phyloP scores from a whole-genome alignment of 2,113 vertebrate genomes.

The Geococcyx californianus region DNA sequence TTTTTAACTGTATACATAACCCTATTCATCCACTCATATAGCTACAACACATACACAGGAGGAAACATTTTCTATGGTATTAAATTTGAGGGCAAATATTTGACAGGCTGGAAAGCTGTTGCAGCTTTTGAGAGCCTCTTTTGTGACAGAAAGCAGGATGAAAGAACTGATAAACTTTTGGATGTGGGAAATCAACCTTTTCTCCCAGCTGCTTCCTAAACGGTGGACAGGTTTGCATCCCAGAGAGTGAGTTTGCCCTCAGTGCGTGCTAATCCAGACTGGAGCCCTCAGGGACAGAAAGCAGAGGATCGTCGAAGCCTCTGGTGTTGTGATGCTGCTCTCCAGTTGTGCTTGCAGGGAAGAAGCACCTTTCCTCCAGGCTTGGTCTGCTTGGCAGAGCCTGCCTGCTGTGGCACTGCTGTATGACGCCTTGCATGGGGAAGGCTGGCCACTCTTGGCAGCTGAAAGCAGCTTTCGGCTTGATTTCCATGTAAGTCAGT shows the following conservation, averaged over 20 bases:
- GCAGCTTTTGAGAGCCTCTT: neutral
- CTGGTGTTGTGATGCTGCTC: accelerated
- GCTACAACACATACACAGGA: accelerated
- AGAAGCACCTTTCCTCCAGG: accelerated
- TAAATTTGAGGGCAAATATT: neutral
- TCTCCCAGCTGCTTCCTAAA: neutral
- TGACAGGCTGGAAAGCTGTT: neutral
- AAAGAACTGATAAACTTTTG: neutral
- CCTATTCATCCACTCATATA: neutral
- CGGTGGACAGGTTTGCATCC: neutral
- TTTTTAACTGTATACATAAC: neutral
- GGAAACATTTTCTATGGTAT: neutral
- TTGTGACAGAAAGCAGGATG: neutral
- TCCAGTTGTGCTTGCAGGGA: neutral
- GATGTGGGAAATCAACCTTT: neutral
- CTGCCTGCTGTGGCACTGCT: neutral
- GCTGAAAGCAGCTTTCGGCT: neutral
- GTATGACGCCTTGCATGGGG: accelerated
- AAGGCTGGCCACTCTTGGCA: accelerated
- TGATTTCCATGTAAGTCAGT: neutral
- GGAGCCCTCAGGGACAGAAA: neutral
- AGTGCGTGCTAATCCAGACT: neutral
- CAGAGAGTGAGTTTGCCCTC: neutral
- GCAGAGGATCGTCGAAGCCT: neutral
- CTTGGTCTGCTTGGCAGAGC: neutral